A percentile compares a stretch with the other conserved stretches of the same genome.
These are phyloP conservation scores for Drepana arcuata DNA, from an alignment of 1,140 invertebrate species.

Conservation along the genomic window DNA sequence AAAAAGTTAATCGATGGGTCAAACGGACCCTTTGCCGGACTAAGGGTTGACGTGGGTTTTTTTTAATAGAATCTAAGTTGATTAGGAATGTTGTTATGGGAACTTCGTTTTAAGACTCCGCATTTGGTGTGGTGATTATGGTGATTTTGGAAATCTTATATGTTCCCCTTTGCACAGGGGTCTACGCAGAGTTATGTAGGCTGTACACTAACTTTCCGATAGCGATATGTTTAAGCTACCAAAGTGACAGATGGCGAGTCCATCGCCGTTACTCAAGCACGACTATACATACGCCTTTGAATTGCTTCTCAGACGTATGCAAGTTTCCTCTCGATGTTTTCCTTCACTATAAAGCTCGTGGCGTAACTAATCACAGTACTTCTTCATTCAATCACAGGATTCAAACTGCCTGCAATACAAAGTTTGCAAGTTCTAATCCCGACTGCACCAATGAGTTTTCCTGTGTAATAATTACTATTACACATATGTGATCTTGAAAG, in stretches of 20 bases:
- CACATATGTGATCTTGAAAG: slow-evolving; percentile 5
- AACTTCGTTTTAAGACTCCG: slow-evolving; percentile 2
- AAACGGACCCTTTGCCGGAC: slow-evolving; percentile 21
- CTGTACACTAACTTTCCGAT: too few relatives aligned
- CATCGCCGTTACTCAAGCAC: too few relatives aligned
- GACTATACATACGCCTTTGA: too few relatives aligned
- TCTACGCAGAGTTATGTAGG: too few relatives aligned
- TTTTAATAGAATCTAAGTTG: slow-evolving; percentile 10
- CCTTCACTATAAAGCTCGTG: too few relatives aligned
- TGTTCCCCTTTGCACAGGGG: too few relatives aligned
- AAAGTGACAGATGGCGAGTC: too few relatives aligned
- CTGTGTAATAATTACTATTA: neutral
- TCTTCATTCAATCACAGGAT: neutral
- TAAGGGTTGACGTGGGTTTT: slow-evolving; percentile 28
- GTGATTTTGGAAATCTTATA: neutral
- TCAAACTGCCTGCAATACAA: too few relatives aligned
- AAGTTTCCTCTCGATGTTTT: too few relatives aligned
- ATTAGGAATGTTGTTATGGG: slow-evolving; percentile 9
- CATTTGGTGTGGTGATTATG: neutral
- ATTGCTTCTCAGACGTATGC: too few relatives aligned
- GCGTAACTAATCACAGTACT: neutral
- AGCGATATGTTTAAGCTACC: slow-evolving; percentile 1
- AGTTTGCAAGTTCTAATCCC: too few relatives aligned
- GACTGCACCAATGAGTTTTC: too few relatives aligned
- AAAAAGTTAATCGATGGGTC: slow-evolving; percentile 62